phyloP scores from a whole-genome alignment of 2,888 invertebrate genomes.

The Amiota minor region DNA sequence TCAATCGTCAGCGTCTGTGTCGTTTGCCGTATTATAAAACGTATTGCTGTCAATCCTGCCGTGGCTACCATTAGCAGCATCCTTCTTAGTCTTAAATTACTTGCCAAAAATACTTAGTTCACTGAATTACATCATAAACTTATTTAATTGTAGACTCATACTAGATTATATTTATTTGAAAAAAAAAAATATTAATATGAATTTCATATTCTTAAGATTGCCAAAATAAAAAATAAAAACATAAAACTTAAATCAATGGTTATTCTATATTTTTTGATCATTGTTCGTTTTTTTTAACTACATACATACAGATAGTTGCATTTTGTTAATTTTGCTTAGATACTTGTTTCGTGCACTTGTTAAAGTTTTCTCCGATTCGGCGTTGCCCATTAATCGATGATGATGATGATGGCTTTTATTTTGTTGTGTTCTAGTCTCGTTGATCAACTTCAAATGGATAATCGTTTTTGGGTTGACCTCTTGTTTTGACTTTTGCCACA shows the following conservation, averaged over 20 bases:
- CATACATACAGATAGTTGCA: conserved; percentile 17
- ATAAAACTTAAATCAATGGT: neutral
- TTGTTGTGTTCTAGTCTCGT: conserved; percentile 14
- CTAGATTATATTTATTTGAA: conserved; percentile 20
- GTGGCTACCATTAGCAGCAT: conserved; percentile 42
- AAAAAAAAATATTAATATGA: conserved; percentile 13
- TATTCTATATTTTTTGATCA: conserved; percentile 20
- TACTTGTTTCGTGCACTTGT: conserved; percentile 23
- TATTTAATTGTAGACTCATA: conserved; percentile 10
- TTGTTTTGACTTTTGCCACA: conserved; percentile 50
- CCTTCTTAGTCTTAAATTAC: neutral
- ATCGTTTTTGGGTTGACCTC: conserved; percentile 56
- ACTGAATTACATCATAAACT: neutral
- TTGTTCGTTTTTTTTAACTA: conserved; percentile 27
- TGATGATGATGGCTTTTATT: conserved; percentile 6
- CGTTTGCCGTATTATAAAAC: conserved; percentile 87
- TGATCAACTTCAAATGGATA: conserved; percentile 58
- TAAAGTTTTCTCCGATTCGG: conserved; percentile 14
- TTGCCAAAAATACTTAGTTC: conserved; percentile 14
- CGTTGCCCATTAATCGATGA: conserved; percentile 14
- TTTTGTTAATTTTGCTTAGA: conserved; percentile 7
- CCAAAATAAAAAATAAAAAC: neutral
- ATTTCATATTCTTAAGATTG: neutral
- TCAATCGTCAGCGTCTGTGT: conserved; percentile 87
- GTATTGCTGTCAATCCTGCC: conserved; percentile 85